Percentiles rank a stretch among this genome's conserved stretches.
phyloP scores from a whole-genome alignment of 2,797 vertebrate genomes.

The Prunella strophiata region DNA sequence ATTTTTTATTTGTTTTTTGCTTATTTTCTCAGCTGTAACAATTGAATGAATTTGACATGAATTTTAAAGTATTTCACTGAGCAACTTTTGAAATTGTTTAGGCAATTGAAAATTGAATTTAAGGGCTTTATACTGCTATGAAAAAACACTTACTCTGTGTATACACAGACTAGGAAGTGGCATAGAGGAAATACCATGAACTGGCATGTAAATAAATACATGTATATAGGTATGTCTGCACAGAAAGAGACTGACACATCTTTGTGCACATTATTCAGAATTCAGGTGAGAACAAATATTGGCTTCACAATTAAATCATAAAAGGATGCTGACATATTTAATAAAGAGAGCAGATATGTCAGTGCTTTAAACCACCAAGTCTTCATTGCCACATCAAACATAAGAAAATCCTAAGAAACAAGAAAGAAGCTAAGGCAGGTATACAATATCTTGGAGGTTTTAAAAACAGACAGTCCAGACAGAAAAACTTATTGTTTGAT shows the following conservation, averaged over 20 bases:
- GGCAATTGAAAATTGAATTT: not conserved
- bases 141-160: not conserved
- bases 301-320: not conserved
- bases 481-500: not conserved
- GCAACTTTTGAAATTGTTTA: not conserved
- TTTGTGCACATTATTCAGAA: not conserved
- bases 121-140: not conserved
- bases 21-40: not conserved
- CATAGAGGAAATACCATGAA: not conserved
- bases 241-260: not conserved
- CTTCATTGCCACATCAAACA: not conserved
- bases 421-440: not conserved
- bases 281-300: not conserved
- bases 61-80: not conserved
- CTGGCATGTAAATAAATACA: not conserved
- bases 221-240: not conserved
- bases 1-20: not conserved
- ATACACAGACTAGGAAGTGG: not conserved
- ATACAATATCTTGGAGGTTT: not conserved
- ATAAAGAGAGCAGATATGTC: not conserved
- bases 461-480: not conserved
- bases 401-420: not conserved
- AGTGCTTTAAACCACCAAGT: not conserved
- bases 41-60: not conserved
- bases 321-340: not conserved